These are phyloP conservation scores for Aselliscus stoliczkanus DNA, from an alignment of 2,797 vertebrate genomes.

Conservation along the genomic window DNA sequence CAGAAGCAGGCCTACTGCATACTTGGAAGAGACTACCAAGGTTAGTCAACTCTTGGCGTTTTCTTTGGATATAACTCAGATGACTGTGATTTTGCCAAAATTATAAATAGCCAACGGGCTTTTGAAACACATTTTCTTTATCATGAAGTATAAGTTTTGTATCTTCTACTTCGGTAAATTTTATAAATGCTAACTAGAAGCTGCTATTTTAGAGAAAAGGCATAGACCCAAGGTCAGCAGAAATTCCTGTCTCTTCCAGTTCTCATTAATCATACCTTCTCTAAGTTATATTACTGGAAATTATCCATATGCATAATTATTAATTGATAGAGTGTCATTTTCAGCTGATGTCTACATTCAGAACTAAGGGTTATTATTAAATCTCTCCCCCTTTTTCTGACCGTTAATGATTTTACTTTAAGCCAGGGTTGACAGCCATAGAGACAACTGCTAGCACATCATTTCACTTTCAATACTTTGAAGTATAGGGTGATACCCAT, in stretches of 20 bases:
- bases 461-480: neutral
- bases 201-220: neutral
- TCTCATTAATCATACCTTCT: neutral
- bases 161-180: neutral
- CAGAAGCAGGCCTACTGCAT: neutral
- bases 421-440: neutral
- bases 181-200: neutral
- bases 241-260: neutral
- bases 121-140: slow-evolving; percentile 41
- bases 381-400: neutral
- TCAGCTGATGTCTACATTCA: neutral
- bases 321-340: neutral
- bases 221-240: neutral
- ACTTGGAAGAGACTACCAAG: slow-evolving; percentile 46
- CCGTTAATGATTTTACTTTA: neutral
- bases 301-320: neutral
- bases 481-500: neutral
- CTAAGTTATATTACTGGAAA: slow-evolving; percentile 15
- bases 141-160: neutral
- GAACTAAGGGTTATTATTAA: neutral
- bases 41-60: slow-evolving; percentile 39
- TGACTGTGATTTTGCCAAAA: slow-evolving; percentile 45
- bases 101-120: slow-evolving; percentile 35
- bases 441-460: neutral
- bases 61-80: slow-evolving; percentile 53